Percentiles rank a stretch among this genome's conserved stretches.
These are phyloP conservation scores for Folsomia candida DNA, from an alignment of 2,888 invertebrate species.

Conservation along the genomic window DNA sequence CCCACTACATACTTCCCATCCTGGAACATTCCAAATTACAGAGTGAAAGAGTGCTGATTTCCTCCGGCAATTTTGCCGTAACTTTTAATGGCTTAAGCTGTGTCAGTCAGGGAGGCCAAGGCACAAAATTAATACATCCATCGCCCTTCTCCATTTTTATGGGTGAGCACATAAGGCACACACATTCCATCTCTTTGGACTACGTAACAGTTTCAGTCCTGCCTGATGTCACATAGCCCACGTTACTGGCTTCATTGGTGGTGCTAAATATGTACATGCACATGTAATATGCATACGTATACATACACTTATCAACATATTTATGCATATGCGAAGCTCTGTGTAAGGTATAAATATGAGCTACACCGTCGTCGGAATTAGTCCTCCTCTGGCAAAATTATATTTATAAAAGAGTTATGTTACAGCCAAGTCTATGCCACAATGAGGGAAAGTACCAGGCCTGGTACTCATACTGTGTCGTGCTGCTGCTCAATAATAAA, in stretches of 20 bases:
- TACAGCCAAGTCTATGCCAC: too few relatives aligned
- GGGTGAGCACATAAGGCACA: neutral
- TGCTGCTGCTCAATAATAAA: neutral
- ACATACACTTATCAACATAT: neutral
- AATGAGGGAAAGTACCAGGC: neutral
- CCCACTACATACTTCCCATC: too few relatives aligned
- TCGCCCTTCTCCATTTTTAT: neutral
- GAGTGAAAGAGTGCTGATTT: conserved; percentile 20
- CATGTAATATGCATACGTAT: too few relatives aligned
- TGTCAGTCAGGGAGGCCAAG: neutral
- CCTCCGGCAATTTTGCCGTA: conserved; percentile 16
- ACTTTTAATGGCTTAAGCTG: conserved; percentile 13
- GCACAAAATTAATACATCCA: conserved; percentile 14
- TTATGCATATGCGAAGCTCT: neutral
- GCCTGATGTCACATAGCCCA: too few relatives aligned
- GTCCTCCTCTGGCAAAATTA: neutral
- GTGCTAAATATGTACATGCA: too few relatives aligned
- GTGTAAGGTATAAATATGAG: neutral
- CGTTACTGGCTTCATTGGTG: too few relatives aligned
- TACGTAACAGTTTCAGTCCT: neutral
- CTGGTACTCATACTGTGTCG: neutral
- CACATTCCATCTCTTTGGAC: neutral
- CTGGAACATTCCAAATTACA: conserved; percentile 16
- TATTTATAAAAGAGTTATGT: too few relatives aligned
- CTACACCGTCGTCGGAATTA: neutral